Conservation (phyloP, 2,797 vertebrate genomes). For the Neosalanx taihuensis region DNA sequence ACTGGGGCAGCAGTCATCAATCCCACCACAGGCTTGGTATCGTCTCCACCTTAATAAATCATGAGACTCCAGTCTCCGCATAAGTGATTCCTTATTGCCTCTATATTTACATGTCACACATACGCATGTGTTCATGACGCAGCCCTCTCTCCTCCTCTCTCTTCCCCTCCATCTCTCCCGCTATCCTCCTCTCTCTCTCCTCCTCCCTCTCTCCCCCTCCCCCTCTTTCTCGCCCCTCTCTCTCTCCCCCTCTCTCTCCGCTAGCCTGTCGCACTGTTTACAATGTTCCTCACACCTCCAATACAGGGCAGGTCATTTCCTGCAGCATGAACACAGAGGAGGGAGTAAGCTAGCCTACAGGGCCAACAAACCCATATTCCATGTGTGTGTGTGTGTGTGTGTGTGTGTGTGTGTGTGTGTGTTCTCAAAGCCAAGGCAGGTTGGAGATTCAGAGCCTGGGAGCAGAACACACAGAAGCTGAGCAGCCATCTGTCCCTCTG, state of each 20-base stretch:
- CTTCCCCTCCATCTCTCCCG: neutral
- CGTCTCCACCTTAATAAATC: slow-evolving; percentile 40
- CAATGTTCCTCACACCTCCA: slow-evolving; percentile 32
- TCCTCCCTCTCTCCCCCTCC: neutral
- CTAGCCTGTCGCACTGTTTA: slow-evolving; percentile 40
- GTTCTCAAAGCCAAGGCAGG: slow-evolving; percentile 60
- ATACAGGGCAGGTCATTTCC: slow-evolving; percentile 53
- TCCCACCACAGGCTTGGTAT: slow-evolving; percentile 27
- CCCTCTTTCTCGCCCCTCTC: neutral
- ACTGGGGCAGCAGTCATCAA: slow-evolving; percentile 42
- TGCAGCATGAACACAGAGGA: slow-evolving; percentile 44
- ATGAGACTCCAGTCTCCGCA: slow-evolving; percentile 23
- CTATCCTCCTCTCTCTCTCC: neutral
- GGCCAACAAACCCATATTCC: slow-evolving; percentile 36
- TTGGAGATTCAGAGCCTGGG: slow-evolving; percentile 62
- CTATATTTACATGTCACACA: slow-evolving; percentile 28
- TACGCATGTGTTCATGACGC: neutral
- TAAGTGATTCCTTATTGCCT: slow-evolving; percentile 35
- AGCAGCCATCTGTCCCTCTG: slow-evolving; percentile 70
- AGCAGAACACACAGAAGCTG: slow-evolving; percentile 43
- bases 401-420: slow-evolving; percentile 29
- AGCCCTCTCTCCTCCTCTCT: neutral
- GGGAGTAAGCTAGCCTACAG: slow-evolving; percentile 46
- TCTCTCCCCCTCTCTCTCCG: neutral
- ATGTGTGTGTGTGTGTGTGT: slow-evolving; percentile 15